A percentile compares a stretch with the other conserved stretches of the same genome.
Evolutionary conservation across 2,888 invertebrate genomes (phyloP).

Genomic region (Belgica antarctica): DNA sequence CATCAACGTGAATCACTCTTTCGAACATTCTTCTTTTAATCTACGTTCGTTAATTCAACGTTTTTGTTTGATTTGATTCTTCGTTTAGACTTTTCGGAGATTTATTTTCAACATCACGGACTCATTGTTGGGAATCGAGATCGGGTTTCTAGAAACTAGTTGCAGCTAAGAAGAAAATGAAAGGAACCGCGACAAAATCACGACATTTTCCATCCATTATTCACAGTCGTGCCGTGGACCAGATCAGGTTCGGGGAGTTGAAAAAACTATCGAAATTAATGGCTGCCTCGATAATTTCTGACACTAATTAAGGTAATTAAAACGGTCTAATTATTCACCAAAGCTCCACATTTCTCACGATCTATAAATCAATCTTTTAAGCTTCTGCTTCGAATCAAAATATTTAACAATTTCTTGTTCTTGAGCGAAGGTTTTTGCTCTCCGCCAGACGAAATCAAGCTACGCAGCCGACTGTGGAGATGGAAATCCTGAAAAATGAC

Average conservation of each 20-base stretch:
- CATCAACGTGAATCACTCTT: slow-evolving; percentile 7
- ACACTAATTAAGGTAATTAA: slow-evolving; percentile 43
- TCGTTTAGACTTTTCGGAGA: not conserved
- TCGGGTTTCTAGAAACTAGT: not conserved
- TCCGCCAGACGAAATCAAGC: not conserved
- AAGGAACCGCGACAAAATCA: slow-evolving; percentile 12
- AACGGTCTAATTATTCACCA: slow-evolving; percentile 37
- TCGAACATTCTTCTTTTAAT: slow-evolving; percentile 14
- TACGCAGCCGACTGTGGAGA: slow-evolving; percentile 11
- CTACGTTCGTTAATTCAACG: slow-evolving; percentile 14
- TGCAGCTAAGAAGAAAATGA: not conserved
- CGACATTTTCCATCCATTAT: slow-evolving; percentile 17
- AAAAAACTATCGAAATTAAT: too few relatives aligned
- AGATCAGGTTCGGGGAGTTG: not conserved
- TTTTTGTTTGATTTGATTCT: slow-evolving; percentile 19
- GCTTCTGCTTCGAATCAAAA: slow-evolving; percentile 20
- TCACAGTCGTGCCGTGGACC: not conserved
- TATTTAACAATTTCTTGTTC: slow-evolving; percentile 26
- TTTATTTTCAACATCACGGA: not conserved
- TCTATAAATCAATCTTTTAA: slow-evolving; percentile 37
- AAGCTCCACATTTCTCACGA: slow-evolving; percentile 43
- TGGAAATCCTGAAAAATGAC: slow-evolving; percentile 42
- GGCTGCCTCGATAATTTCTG: slow-evolving; percentile 33
- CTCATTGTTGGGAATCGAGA: not conserved
- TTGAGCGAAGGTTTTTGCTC: not conserved